Evolutionary conservation across 2,113 vertebrate species (phyloP).

Genomic region (Plotosus lineatus): DNA sequence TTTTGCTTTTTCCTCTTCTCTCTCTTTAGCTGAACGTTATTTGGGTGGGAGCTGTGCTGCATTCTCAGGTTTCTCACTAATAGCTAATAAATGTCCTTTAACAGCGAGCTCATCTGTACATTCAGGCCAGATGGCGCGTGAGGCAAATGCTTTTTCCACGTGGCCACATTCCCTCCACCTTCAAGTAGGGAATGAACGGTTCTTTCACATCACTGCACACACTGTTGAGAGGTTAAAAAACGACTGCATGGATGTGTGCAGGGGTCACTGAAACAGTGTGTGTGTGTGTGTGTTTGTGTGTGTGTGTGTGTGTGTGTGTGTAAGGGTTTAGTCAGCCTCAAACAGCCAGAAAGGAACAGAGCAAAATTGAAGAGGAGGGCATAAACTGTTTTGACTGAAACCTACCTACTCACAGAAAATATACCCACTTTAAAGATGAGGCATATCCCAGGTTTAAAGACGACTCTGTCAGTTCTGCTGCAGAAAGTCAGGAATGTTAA

Average conservation of each 20-base stretch:
- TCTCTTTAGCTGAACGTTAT: neutral
- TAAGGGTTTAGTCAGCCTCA: neutral
- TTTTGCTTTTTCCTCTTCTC: neutral
- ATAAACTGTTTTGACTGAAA: constrained; percentile 11
- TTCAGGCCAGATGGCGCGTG: constrained; percentile 14
- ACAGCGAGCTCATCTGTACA: constrained; percentile 16
- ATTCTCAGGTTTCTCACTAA: constrained; percentile 19
- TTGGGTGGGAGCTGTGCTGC: constrained; percentile 8
- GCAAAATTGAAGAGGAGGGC: neutral
- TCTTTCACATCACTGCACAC: neutral
- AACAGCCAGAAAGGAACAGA: neutral
- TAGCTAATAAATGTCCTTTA: constrained; percentile 19
- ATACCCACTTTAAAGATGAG: neutral
- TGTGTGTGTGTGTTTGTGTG: constrained; percentile 20
- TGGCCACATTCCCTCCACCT: neutral
- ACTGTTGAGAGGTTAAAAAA: constrained; percentile 8
- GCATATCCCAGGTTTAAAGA: constrained; percentile 15
- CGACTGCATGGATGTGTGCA: neutral
- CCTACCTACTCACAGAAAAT: neutral
- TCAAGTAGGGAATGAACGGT: neutral
- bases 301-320: neutral
- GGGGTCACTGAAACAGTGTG: neutral
- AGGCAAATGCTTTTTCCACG: constrained; percentile 20
- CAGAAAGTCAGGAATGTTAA: neutral
- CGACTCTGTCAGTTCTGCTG: neutral